A percentile compares a stretch with the other conserved stretches of the same genome.
Conservation (phyloP, 2,113 vertebrate species). For the Progne subis region DNA sequence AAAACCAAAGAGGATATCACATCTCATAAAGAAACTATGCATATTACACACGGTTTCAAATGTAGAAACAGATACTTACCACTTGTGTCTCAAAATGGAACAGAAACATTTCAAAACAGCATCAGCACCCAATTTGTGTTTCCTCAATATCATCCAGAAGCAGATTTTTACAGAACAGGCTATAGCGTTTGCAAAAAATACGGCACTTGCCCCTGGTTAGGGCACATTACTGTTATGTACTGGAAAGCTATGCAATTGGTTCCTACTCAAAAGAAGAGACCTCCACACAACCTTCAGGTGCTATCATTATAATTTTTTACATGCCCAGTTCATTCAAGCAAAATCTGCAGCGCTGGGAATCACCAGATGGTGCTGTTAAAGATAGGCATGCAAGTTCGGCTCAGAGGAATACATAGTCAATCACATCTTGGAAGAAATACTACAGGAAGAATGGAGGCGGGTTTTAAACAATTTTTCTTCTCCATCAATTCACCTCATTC, state of each 20-base stretch:
- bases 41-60: slow-evolving; percentile 56
- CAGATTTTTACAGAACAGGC: neutral
- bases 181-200: neutral
- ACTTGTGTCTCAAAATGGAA: slow-evolving; percentile 61
- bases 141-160: neutral
- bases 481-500: neutral
- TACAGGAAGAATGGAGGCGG: neutral
- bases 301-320: neutral
- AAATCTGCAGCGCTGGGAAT: slow-evolving; percentile 11
- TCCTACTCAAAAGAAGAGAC: neutral
- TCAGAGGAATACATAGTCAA: neutral
- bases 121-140: slow-evolving; percentile 27
- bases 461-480: neutral
- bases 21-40: slow-evolving; percentile 63
- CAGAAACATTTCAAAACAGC: slow-evolving; percentile 70
- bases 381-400: neutral
- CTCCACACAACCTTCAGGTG: neutral
- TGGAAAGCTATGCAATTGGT: neutral
- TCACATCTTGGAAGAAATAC: neutral
- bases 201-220: neutral
- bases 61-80: slow-evolving; percentile 64
- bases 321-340: neutral
- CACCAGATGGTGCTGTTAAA: slow-evolving; percentile 45
- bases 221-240: neutral
- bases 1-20: slow-evolving; percentile 23